Percentiles rank a stretch among this genome's conserved stretches.
Conservation (phyloP, 2,797 vertebrate genomes). For the Chrysocyon brachyurus region DNA sequence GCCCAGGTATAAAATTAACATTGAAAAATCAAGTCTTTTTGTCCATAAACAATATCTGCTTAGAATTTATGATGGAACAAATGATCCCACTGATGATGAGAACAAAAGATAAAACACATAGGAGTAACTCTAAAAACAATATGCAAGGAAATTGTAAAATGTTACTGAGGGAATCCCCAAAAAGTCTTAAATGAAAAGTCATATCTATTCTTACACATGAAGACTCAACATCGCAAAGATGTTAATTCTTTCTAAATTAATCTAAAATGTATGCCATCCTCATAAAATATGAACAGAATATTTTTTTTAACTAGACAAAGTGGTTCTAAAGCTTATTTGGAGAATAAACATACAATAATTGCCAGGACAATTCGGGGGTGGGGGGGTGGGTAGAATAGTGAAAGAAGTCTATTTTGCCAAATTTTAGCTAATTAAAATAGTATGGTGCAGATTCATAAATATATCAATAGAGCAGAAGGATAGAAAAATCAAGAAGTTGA, state of each 20-base stretch:
- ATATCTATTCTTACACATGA: neutral
- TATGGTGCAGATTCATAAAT: neutral
- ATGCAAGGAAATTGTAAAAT: neutral
- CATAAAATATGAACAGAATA: neutral
- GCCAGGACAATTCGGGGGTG: neutral
- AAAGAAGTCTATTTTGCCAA: neutral
- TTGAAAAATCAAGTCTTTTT: neutral
- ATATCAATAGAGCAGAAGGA: neutral
- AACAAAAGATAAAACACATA: slow-evolving; percentile 5
- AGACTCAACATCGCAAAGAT: slow-evolving; percentile 1
- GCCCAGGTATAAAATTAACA: neutral
- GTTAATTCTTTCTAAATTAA: slow-evolving; percentile 9
- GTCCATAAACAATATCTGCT: neutral
- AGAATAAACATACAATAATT: slow-evolving; percentile 2
- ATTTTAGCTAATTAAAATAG: slow-evolving; percentile 28
- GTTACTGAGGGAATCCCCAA: neutral
- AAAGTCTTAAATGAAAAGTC: slow-evolving; percentile 53
- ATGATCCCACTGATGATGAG: neutral
- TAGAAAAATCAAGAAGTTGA: slow-evolving; percentile 25
- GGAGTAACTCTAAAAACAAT: neutral
- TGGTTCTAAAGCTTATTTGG: slow-evolving; percentile 35
- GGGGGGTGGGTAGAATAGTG: neutral
- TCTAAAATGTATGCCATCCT: slow-evolving; percentile 6
- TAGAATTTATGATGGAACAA: slow-evolving; percentile 34
- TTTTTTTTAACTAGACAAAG: slow-evolving; percentile 19